These are phyloP conservation scores for Tuta absoluta DNA, from an alignment of 2,888 invertebrate genomes.

Conservation along the genomic window DNA sequence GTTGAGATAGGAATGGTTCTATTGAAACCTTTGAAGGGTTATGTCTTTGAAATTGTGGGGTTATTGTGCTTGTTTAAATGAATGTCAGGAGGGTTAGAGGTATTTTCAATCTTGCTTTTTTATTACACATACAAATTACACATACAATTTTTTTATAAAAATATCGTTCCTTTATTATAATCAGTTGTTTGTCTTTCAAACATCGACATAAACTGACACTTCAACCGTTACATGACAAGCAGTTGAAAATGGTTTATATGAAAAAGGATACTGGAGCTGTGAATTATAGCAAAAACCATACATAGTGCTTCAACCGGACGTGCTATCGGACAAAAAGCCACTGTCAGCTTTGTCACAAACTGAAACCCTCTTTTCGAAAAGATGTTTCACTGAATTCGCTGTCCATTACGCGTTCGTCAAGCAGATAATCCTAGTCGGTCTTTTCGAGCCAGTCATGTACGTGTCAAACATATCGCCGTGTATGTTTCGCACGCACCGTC, in stretches of 20 bases:
- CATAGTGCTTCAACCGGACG: constrained; percentile 32
- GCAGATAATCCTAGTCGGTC: neutral
- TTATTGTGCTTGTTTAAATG: constrained; percentile 4
- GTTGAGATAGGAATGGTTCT: constrained; percentile 18
- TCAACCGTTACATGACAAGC: neutral
- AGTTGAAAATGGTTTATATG: neutral
- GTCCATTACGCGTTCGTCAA: neutral
- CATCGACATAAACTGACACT: neutral
- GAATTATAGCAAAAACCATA: constrained; percentile 16
- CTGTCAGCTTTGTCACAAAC: constrained; percentile 25
- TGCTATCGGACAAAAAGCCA: constrained; percentile 28
- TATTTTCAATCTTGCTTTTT: neutral
- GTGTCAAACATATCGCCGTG: constrained; percentile 2
- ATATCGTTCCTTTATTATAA: too few species aligned
- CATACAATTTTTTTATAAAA: too few species aligned
- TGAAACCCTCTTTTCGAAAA: neutral
- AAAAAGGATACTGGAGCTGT: neutral
- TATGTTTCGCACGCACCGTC: constrained; percentile 27
- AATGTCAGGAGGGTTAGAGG: neutral
- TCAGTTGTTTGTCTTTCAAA: too few species aligned
- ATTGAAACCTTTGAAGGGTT: constrained; percentile 15
- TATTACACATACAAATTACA: too few species aligned
- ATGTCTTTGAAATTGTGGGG: constrained; percentile 14
- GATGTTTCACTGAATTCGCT: neutral
- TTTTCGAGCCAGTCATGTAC: constrained; percentile 2